Conservation (phyloP, 1,140 invertebrate genomes). For the Nymphalis io region DNA sequence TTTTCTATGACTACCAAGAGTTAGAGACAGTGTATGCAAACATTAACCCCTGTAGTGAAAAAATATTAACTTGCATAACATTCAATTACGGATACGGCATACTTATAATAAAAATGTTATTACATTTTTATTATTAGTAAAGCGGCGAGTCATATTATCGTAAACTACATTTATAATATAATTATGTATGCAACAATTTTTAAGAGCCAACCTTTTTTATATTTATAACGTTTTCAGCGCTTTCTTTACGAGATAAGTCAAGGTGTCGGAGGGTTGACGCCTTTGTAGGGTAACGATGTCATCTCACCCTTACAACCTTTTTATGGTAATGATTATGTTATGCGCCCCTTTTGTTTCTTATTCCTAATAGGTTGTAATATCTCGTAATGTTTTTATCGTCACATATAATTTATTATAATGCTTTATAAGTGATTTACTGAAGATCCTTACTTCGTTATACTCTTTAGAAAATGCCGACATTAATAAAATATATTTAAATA, state of each 20-base stretch:
- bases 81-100: no score
- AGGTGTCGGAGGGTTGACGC: constrained; percentile 6
- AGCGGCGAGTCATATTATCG: neutral
- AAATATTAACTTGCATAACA: no score
- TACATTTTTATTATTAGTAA: no score
- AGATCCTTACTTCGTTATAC: no score
- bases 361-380: neutral
- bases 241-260: constrained; percentile 1
- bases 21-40: no score
- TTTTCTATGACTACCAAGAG: no score
- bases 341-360: neutral
- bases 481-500: no score
- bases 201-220: no score
- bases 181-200: no score
- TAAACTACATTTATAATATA: neutral
- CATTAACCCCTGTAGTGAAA: no score
- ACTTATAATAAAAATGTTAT: no score
- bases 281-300: constrained; percentile 4
- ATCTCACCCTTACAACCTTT: constrained; percentile 4
- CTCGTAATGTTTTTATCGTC: neutral
- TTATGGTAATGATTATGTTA: constrained; percentile 10
- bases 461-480: no score
- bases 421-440: neutral
- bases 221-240: neutral
- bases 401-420: neutral